Evolutionary conservation across 2,113 vertebrate species (phyloP), one percentile per base, ranked within the genome.

Genomic region (Chloroceryle aenea): DNA sequence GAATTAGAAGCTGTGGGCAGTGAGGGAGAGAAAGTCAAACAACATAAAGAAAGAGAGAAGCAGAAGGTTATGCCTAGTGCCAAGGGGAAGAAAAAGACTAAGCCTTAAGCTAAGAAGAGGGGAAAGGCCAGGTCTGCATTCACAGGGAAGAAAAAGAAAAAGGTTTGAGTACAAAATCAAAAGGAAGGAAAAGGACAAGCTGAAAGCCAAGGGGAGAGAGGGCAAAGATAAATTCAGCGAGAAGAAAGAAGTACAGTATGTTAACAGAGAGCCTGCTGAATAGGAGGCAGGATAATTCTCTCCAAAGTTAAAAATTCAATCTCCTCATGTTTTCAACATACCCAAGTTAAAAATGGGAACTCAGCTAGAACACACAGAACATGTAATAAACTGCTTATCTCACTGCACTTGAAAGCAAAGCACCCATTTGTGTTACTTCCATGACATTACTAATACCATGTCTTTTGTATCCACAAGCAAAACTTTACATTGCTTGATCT

Each of bases 171-270:
- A 77, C 7, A 83, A 88, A 88, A 91, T 91, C 78, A 88, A 93
- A 95, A 83, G 45, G 59, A 91, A 94, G 18, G 45, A 75, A 88
- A 94, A 95, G 68, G 47, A 88, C 59, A 94, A 93, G 55, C 68
- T 92, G 79, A 93, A 97, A 91, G 52, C 52, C 52, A 75, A 48
- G 23, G 63, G 40, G 43, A 80, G 40, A 94, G 47, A 94, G 76
- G 76, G 87, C 79, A 95, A 80, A 96, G 82, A 59, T 86, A 81
- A 79, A 94, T 88, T 45, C 68, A 88, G 64, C 43, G 36, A 92
- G 71, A 95, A 94, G 76, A 97, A 94, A 95, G 77, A 71, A 77
- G 14, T 93, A 71, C 47, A 71, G 47, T 77, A 22, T 52, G 59
- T 77, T 93, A 95, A 73, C 71, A 90, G 62, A 89, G 16, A 90